Conservation (phyloP, 2,888 invertebrate species). For the Athalia rosae region DNA sequence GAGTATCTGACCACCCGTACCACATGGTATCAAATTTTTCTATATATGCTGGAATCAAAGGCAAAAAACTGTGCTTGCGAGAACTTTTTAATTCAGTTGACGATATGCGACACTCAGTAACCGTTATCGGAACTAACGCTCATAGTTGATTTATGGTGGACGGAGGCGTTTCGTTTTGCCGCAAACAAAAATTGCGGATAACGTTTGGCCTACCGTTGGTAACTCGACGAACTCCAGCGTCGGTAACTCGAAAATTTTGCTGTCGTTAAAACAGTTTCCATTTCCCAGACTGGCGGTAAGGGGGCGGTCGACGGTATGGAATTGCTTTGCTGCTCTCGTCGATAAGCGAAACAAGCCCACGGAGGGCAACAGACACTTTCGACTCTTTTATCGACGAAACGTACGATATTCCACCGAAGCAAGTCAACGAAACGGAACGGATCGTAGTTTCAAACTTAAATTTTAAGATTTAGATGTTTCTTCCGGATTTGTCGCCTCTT, state of each 20-base stretch:
- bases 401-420: constrained; percentile 28
- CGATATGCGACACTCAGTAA: too few relatives aligned
- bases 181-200: too few relatives aligned
- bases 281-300: constrained; percentile 13
- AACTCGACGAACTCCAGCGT: neutral
- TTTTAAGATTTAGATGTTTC: constrained; percentile 42
- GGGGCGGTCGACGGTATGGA: neutral
- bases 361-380: neutral
- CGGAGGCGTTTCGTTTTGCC: too few relatives aligned
- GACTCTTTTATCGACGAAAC: constrained; percentile 1
- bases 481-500: constrained; percentile 44
- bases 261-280: neutral
- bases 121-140: too few relatives aligned
- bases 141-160: too few relatives aligned
- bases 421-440: constrained; percentile 42
- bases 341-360: constrained; percentile 7
- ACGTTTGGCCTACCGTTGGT: neutral
- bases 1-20: constrained; percentile 55
- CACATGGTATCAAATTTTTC: rapidly evolving
- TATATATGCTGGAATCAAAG: constrained; percentile 53
- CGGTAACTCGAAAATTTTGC: constrained; percentile 2
- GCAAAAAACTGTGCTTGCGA: constrained; percentile 27
- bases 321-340: neutral
- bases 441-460: constrained; percentile 44
- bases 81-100: constrained; percentile 27